Percentiles rank a stretch among this genome's conserved stretches.
These are phyloP conservation scores for Mus caroli DNA, from an alignment of 2,797 vertebrate species.

Conservation along the genomic window DNA sequence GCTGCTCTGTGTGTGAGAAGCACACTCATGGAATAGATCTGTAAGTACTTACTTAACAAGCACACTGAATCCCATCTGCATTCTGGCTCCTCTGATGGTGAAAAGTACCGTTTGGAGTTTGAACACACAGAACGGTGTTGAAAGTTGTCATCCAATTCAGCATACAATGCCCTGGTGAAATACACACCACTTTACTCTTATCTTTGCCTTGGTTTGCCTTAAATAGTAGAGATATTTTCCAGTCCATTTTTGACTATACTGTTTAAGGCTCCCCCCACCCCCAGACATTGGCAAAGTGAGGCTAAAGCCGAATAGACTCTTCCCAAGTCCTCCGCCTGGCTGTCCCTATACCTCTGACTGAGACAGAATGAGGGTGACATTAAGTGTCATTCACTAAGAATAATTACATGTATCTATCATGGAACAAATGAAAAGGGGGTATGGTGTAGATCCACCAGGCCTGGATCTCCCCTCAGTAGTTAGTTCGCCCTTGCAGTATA, in stretches of 20 bases:
- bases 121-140: not conserved
- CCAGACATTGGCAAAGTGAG: not conserved
- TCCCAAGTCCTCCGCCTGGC: not conserved
- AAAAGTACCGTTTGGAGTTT: not conserved
- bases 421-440: not conserved
- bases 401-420: not conserved
- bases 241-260: not conserved
- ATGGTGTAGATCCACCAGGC: not conserved
- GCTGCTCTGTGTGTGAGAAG: not conserved
- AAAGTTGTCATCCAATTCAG: not conserved
- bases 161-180: not conserved
- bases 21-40: not conserved
- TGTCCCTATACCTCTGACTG: not conserved
- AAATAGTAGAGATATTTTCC: not conserved
- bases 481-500: not conserved
- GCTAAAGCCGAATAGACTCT: not conserved
- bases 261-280: not conserved
- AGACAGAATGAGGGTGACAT: not conserved
- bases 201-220: not conserved
- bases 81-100: not conserved
- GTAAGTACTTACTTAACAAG: not conserved
- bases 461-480: not conserved
- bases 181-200: not conserved
- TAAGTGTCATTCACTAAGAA: not conserved
- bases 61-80: not conserved